Evolutionary conservation across 2,113 vertebrate species (phyloP).

Genomic region (Xerus inauris): DNA sequence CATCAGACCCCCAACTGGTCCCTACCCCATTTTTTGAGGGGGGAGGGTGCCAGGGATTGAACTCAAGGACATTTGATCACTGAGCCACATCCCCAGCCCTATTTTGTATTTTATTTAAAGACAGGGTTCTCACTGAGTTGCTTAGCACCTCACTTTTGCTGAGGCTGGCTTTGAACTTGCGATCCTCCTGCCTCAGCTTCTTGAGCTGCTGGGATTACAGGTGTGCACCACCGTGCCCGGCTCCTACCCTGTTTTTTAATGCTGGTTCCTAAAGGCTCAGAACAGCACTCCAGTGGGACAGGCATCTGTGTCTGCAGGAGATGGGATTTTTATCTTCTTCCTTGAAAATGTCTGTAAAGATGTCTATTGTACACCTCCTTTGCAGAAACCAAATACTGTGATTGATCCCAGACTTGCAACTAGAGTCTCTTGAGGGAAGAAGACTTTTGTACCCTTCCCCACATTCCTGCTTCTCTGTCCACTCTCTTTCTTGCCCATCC

Average conservation of each 20-base stretch:
- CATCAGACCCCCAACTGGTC: neutral
- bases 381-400: neutral
- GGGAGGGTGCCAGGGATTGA: too few species aligned
- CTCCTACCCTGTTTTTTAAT: neutral
- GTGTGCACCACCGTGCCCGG: too few species aligned
- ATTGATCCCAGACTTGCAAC: neutral
- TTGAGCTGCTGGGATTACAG: too few species aligned
- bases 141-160: too few species aligned
- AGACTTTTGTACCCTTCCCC: neutral
- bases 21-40: too few species aligned
- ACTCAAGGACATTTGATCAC: too few species aligned
- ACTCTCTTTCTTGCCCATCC: neutral
- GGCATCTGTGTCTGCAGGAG: neutral
- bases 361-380: neutral
- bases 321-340: constrained; percentile 30
- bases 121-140: too few species aligned
- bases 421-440: neutral
- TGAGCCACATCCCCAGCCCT: too few species aligned
- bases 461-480: neutral
- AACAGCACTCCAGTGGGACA: neutral
- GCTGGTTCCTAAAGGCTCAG: neutral
- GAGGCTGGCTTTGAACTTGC: too few species aligned
- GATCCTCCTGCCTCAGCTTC: too few species aligned
- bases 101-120: too few species aligned
- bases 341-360: constrained; percentile 56